These are phyloP conservation scores for Hyposoter dolosus DNA, from an alignment of 2,888 invertebrate species.

Conservation along the genomic window DNA sequence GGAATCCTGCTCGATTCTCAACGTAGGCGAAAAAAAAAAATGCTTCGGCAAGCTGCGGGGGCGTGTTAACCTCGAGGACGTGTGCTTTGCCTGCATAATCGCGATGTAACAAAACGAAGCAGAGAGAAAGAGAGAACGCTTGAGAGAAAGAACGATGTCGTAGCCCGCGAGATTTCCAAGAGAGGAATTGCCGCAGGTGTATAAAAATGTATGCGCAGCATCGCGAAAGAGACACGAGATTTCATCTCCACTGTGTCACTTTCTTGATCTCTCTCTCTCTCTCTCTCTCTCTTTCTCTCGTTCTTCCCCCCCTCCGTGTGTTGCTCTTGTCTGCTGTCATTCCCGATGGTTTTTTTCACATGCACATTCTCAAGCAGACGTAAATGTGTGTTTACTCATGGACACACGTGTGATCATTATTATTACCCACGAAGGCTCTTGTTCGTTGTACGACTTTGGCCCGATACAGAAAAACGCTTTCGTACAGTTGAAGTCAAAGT, in stretches of 20 bases:
- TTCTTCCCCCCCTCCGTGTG: background rate
- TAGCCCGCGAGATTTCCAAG: conserved; percentile 55
- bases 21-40: conserved; percentile 68
- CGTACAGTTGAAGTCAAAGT: conserved; percentile 59
- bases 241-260: conserved; percentile 42
- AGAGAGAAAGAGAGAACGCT: conserved; percentile 29
- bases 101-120: conserved; percentile 30
- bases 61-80: conserved; percentile 58
- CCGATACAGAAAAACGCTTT: conserved; percentile 67
- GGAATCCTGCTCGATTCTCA: conserved; percentile 63
- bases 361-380: conserved; percentile 22
- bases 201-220: conserved; percentile 45
- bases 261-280: conserved; percentile 10
- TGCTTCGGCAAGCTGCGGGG: conserved; percentile 55
- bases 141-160: conserved; percentile 36
- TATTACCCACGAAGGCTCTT: conserved; percentile 41
- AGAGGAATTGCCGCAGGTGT: conserved; percentile 72
- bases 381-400: conserved; percentile 27
- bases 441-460: conserved; percentile 59
- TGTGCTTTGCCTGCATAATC: conserved; percentile 41
- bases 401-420: conserved; percentile 31
- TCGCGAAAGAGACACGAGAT: conserved; percentile 52
- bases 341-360: background rate
- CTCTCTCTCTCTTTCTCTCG: conserved; percentile 25
- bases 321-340: conserved; percentile 9